Evolutionary conservation across 2,797 vertebrate species (phyloP).

Genomic region (Carcharodon carcharias): DNA sequence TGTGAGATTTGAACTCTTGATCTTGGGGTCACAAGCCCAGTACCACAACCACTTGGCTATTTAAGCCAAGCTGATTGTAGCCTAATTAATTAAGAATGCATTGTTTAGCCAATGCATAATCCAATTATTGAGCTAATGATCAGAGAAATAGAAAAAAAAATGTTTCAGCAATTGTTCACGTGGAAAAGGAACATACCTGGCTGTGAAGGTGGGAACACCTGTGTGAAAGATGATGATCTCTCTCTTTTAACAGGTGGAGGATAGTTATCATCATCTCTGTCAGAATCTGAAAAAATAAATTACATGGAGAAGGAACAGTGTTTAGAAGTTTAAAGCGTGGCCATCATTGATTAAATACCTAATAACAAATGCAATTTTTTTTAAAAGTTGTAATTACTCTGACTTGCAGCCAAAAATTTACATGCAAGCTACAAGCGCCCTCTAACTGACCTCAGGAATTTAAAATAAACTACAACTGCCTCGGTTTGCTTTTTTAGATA

Average conservation of each 20-base stretch:
- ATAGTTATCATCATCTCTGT: slow-evolving; percentile 85
- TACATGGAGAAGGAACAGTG: neutral
- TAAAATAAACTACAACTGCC: neutral
- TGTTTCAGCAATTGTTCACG: neutral
- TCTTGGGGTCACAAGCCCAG: too few species aligned
- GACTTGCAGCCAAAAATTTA: neutral
- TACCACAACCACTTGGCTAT: too few species aligned
- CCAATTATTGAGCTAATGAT: neutral
- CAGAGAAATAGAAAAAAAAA: neutral
- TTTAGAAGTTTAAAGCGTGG: neutral
- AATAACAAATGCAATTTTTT: neutral
- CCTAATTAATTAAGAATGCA: neutral
- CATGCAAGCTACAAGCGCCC: neutral
- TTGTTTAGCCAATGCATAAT: slow-evolving; percentile 38
- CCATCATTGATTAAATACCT: neutral
- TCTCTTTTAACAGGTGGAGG: slow-evolving; percentile 90
- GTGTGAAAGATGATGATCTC: slow-evolving; percentile 83
- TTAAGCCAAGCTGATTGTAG: too few species aligned
- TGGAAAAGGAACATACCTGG: slow-evolving; percentile 64
- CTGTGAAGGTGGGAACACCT: slow-evolving; percentile 80
- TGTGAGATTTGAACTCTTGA: too few species aligned
- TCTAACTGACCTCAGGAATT: neutral
- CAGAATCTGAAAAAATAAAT: slow-evolving; percentile 69
- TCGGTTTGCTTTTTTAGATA: neutral
- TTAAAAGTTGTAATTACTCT: neutral